Evolutionary conservation across 2,888 invertebrate species (phyloP), one percentile per base, ranked within the genome.

Genomic region (Dasysyrphus tricinctus): DNA sequence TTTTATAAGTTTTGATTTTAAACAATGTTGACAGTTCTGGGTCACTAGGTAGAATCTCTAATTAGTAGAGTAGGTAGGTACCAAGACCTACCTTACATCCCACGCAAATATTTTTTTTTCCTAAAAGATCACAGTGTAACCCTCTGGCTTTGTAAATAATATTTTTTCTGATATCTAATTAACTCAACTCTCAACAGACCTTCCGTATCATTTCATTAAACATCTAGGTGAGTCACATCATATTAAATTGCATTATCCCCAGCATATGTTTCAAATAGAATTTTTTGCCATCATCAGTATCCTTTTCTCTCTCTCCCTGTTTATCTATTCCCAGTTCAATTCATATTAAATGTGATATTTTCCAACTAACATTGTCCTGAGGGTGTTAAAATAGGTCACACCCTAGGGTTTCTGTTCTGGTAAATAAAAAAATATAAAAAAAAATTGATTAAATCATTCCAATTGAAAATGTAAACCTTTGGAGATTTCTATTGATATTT

Each of bases 361-460:
- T 54, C 44, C 80, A 84, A 34, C 56, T 57, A 72, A 72, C 56
- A 70, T 56, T 34, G 19, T 44, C 80, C 84, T 54, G 14, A 39
- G 80, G 47, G 57, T 77, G 77, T 69, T 51, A 75, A 86, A 70
- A 24, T 86, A 76, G 85, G 85, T 86, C 85, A 82, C 63, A 70
- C 70, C 61, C 72, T 57, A 24, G 57, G 57, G 72, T 19, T 34
- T 54, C 7, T 37, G 5, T 57, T 72, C 84, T 72, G 83, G 54
- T 80, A 84, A 80, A 80, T 84, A 86, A 74, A 72, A 89, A 24
- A 24, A 24, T 3, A 24, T 24, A 24, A 88, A 89, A 88, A 89
- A 89, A 90, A 90, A 89, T 90, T 90, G 89, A 91, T 91, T 89
- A 90, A 91, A 89, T 89, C 89, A 90, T 88, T 89, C 88, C 88